Evolutionary conservation across 2,113 vertebrate species (phyloP).

Genomic region (Boleophthalmus pectinirostris): DNA sequence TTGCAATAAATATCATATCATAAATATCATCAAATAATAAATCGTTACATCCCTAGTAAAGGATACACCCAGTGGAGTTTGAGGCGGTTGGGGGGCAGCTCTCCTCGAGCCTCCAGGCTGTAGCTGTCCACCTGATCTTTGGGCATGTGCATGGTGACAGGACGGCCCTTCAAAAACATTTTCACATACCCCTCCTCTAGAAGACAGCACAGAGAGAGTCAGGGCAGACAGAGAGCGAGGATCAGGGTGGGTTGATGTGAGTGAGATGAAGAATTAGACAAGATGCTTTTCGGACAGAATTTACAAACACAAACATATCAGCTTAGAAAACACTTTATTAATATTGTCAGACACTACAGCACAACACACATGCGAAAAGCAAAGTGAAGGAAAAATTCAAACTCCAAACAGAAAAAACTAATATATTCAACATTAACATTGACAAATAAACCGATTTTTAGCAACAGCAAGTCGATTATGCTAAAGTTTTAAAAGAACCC

Average conservation of each 20-base stretch:
- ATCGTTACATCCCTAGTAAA: too few species aligned
- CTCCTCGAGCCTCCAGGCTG: constrained; percentile 89
- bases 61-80: constrained; percentile 99
- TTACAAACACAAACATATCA: constrained; percentile 45
- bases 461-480: constrained; percentile 44
- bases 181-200: constrained; percentile 98
- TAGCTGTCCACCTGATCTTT: constrained; percentile 94
- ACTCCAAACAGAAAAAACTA: neutral
- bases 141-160: constrained; percentile 98
- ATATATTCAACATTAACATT: constrained; percentile 10
- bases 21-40: too few species aligned
- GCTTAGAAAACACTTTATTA: constrained; percentile 67
- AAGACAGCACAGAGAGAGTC: constrained; percentile 68
- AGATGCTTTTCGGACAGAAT: constrained; percentile 36
- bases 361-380: constrained; percentile 35
- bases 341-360: constrained; percentile 53
- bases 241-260: constrained; percentile 23
- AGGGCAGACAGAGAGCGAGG: constrained; percentile 1
- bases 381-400: neutral
- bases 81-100: constrained; percentile 89
- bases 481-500: too few species aligned
- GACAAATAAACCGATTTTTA: neutral
- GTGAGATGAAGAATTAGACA: constrained; percentile 10
- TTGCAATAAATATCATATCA: too few species aligned
- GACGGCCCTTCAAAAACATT: constrained; percentile 98